Evolutionary conservation across 1,140 invertebrate species (phyloP).

Genomic region (Drosophila malerkotliana): DNA sequence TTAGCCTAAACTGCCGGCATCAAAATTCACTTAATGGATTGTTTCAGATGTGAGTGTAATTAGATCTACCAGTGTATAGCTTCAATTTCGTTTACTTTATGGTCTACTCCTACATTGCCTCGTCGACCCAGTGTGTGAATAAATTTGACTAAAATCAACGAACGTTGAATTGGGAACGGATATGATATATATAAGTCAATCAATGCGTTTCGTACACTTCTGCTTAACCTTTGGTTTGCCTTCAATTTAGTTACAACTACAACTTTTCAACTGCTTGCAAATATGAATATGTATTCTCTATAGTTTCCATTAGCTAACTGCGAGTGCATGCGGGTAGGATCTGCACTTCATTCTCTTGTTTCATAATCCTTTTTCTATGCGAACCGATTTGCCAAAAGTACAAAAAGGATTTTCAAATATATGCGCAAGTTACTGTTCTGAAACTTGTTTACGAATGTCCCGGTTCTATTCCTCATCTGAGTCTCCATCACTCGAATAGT

Average conservation of each 20-base stretch:
- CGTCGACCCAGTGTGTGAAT: constrained; percentile 44
- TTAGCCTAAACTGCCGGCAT: constrained; percentile 12
- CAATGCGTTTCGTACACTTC: constrained; percentile 56
- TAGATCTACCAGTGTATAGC: constrained; percentile 64
- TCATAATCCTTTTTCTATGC: constrained; percentile 29
- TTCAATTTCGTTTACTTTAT: constrained; percentile 56
- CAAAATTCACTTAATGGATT: constrained; percentile 59
- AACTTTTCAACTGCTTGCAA: constrained; percentile 54
- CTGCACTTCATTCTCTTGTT: constrained; percentile 37
- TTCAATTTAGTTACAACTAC: constrained; percentile 61
- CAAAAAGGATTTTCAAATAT: constrained; percentile 42
- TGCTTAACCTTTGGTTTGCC: constrained; percentile 51
- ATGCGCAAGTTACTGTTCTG: constrained; percentile 24
- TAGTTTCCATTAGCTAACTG: constrained; percentile 72
- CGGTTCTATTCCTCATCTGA: constrained; percentile 91
- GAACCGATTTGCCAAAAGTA: constrained; percentile 38
- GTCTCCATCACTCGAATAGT: constrained; percentile 95
- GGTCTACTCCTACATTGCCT: constrained; percentile 49
- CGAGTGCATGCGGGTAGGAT: constrained; percentile 55
- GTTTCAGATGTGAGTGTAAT: constrained; percentile 53
- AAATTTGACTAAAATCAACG: constrained; percentile 81
- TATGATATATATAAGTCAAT: constrained; percentile 65
- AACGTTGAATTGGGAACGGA: constrained; percentile 70
- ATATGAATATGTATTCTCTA: constrained; percentile 47
- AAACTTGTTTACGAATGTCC: constrained; percentile 17